phyloP scores from a whole-genome alignment of 2,113 vertebrate genomes.

The Colistium nudipinnis region DNA sequence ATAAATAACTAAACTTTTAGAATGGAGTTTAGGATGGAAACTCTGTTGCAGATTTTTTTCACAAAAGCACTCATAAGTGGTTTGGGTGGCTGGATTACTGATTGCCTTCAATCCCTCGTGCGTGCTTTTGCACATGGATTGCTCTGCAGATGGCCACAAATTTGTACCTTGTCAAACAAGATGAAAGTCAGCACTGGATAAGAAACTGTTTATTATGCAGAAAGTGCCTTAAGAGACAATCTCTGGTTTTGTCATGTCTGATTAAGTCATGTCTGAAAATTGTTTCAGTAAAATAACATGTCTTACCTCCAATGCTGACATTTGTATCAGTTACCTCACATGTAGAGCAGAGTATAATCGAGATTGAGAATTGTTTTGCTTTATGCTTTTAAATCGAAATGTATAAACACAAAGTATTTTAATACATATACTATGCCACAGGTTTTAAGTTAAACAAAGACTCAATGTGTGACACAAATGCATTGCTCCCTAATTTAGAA shows the following conservation, averaged over 20 bases:
- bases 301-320: neutral
- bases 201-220: neutral
- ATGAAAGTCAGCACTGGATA: neutral
- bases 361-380: neutral
- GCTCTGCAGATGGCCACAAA: neutral
- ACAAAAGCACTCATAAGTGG: neutral
- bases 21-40: neutral
- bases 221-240: neutral
- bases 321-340: conserved; percentile 22
- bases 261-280: neutral
- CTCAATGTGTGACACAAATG: neutral
- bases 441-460: neutral
- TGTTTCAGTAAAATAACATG: neutral
- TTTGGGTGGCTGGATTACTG: conserved; percentile 33
- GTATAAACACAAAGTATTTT: neutral
- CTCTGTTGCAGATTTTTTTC: neutral
- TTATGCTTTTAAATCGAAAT: neutral
- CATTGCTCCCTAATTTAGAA: neutral
- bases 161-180: neutral
- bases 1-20: too few relatives aligned
- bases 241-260: neutral
- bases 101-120: conserved; percentile 18
- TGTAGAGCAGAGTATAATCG: conserved; percentile 13
- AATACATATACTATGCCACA: neutral
- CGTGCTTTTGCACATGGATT: conserved; percentile 4